Evolutionary conservation across 2,888 invertebrate species (phyloP).

Genomic region (Anoncus sp.): DNA sequence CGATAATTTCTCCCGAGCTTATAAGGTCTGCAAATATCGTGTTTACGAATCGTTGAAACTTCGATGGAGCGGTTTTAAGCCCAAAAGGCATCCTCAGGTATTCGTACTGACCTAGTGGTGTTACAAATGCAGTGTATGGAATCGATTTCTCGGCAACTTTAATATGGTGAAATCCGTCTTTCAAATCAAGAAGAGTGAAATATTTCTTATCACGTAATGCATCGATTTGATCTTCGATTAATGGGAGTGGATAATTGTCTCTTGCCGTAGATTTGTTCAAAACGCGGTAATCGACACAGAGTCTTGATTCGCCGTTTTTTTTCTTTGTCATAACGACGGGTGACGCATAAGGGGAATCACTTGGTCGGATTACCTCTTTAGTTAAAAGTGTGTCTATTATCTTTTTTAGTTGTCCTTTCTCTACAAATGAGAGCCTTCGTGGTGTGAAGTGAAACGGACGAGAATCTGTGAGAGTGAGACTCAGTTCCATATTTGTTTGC

Average conservation of each 20-base stretch:
- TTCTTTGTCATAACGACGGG: conserved; percentile 61
- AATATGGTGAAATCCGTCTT: conserved; percentile 67
- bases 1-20: conserved; percentile 56
- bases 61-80: conserved; percentile 53
- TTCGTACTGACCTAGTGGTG: conserved; percentile 44
- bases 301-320: conserved; percentile 51
- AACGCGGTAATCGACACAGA: conserved; percentile 62
- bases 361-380: conserved; percentile 64
- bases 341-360: conserved; percentile 61
- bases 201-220: conserved; percentile 52
- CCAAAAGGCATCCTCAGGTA: conserved; percentile 52
- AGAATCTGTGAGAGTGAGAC: conserved; percentile 35
- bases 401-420: conserved; percentile 50
- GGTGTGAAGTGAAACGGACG: conserved; percentile 46
- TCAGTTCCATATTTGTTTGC: conserved; percentile 41
- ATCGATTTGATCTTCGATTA: conserved; percentile 67
- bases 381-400: conserved; percentile 63
- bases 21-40: conserved; percentile 61
- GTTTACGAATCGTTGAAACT: conserved; percentile 65
- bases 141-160: conserved; percentile 56
- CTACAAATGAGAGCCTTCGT: conserved; percentile 40
- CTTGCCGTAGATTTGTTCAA: conserved; percentile 55
- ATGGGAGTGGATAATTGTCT: conserved; percentile 62
- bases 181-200: conserved; percentile 66
- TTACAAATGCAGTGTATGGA: conserved; percentile 58